These are phyloP conservation scores for Aphidius ervi DNA, from an alignment of 1,140 invertebrate genomes.

Conservation along the genomic window DNA sequence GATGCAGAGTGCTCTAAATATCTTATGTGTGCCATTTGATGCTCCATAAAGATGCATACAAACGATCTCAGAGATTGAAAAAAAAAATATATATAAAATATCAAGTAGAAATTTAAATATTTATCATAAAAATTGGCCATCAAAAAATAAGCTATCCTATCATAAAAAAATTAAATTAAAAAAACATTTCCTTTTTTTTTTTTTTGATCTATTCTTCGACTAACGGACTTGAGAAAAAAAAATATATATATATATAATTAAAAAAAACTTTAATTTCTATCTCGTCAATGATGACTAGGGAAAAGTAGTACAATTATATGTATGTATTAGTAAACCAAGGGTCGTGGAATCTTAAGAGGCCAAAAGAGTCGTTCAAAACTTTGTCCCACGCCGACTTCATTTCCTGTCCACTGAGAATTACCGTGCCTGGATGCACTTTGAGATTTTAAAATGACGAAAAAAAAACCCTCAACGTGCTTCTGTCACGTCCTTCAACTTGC, in stretches of 20 bases:
- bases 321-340: neutral
- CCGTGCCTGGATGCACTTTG: constrained; percentile 18
- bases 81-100: constrained; percentile 21
- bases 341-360: constrained; percentile 2
- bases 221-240: no score
- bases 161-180: neutral
- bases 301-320: no score
- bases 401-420: constrained; percentile 29
- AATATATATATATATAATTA: neutral
- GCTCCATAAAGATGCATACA: no score
- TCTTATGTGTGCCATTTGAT: no score
- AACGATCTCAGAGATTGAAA: constrained; percentile 1
- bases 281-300: neutral
- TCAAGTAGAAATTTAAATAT: constrained; percentile 17
- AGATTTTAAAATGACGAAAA: neutral
- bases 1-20: neutral
- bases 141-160: no score
- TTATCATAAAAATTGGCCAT: no score
- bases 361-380: constrained; percentile 27
- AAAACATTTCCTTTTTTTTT: neutral
- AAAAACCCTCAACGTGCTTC: neutral
- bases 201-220: neutral
- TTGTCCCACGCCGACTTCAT: constrained; percentile 30
- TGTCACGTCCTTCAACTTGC: neutral
- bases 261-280: neutral